Conservation (phyloP, 2,113 vertebrate species). For the Cephalopterus ornatus region DNA sequence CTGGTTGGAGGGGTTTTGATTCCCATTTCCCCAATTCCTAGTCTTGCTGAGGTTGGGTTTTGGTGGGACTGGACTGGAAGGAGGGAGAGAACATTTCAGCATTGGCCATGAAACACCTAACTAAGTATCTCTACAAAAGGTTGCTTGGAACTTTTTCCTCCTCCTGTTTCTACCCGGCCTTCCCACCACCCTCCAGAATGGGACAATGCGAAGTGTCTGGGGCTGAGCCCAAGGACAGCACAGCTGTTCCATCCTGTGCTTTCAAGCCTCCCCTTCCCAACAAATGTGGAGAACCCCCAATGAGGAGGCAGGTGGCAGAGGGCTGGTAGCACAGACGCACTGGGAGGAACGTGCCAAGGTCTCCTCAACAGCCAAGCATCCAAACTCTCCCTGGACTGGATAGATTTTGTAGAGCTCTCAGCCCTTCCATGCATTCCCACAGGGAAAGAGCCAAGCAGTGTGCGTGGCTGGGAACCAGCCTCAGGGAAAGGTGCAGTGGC, state of each 20-base stretch:
- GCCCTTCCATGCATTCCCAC: fast-evolving
- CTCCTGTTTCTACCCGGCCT: background rate
- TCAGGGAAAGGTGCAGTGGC: background rate
- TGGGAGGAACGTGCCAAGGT: background rate
- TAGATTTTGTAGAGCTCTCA: background rate
- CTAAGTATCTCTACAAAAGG: background rate
- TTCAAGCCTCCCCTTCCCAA: background rate
- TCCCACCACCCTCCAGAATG: background rate
- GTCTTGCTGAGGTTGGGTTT: background rate
- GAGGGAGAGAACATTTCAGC: fast-evolving
- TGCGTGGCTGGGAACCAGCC: background rate
- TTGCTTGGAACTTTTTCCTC: background rate
- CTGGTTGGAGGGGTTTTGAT: fast-evolving
- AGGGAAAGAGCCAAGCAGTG: background rate
- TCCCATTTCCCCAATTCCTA: background rate
- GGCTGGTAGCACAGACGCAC: background rate
- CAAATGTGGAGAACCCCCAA: fast-evolving
- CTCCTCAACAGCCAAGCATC: background rate
- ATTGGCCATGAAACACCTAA: background rate
- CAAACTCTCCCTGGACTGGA: fast-evolving
- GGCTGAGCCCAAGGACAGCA: background rate
- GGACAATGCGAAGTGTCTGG: background rate
- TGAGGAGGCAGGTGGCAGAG: background rate
- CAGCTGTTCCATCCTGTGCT: background rate
- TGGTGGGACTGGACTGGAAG: background rate